Base-by-base conservation (phyloP, 2,888 invertebrate genomes). In the Plutella xylostella region DNA sequence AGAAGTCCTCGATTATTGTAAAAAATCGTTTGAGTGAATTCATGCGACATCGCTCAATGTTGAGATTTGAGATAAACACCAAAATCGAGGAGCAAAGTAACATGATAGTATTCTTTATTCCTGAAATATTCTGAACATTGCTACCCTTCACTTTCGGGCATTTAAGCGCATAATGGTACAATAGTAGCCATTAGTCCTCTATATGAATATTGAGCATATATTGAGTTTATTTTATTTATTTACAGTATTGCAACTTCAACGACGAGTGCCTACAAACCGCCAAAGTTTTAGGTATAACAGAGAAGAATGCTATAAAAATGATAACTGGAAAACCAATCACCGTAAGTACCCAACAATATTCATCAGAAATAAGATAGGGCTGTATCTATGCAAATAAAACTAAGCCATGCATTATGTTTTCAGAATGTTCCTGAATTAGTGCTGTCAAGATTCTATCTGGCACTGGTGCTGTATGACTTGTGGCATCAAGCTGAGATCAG, bases 401-500 rank as follows among this genome's bases (percentile, higher is more conserved):
- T 42, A 15, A 3, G 6, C 18, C 15, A 20, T 41, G 19, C 28
- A 35, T 22, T 21, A 12, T 9, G 14, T 51, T 70, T 74, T 17
- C 60, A 91, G 90, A 83, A 75, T 55, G 76, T 90, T 7, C 71
- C 89, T 0, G 85, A 86, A 55, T 68, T 65, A 33, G 85, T 91
- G n/a, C 58, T 94, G 47, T 86, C 89, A 55, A 87, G 96, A 42
- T 92, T 97, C 72, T 97, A 94, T 68, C 75, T 94, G 48, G 93
- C 96, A 7, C 69, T 98, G 50, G 92, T 97, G 79, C 74, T 98
- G 49, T 87, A 91, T 56, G 93, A 95, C 54, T 72, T 94, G 18
- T 90, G 92, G 87, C 87, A 88, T 49, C 88, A 90, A 49, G 67
- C 85, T 55, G 86, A 90, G 0, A 69, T 93, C 20, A 87, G 90